These are phyloP conservation scores for Staurois parvus DNA, from an alignment of 2,797 vertebrate genomes.

Conservation along the genomic window DNA sequence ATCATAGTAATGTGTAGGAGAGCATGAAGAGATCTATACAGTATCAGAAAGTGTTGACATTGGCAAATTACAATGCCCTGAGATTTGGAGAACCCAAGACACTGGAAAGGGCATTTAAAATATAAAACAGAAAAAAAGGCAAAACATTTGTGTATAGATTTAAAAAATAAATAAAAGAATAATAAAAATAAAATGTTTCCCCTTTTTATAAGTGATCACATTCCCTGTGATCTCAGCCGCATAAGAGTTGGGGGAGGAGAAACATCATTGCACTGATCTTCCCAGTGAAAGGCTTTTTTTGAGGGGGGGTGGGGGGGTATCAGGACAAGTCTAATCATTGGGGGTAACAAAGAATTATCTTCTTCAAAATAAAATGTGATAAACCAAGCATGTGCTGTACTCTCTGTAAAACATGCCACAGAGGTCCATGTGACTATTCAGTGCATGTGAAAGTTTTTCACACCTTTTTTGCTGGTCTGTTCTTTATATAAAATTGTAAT, in stretches of 20 bases:
- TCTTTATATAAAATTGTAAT: neutral
- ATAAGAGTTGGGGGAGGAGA: no score
- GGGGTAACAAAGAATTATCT: neutral
- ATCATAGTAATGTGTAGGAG: neutral
- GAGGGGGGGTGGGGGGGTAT: no score
- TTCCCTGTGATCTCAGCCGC: no score
- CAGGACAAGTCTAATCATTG: no score
- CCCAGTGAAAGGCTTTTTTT: no score
- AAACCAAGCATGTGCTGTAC: neutral
- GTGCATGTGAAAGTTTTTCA: constrained; percentile 31
- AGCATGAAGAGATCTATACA: neutral
- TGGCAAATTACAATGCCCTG: neutral
- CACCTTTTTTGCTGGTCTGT: constrained; percentile 63
- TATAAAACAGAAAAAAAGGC: no score
- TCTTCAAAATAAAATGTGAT: neutral
- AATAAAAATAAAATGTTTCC: no score
- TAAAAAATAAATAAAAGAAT: no score
- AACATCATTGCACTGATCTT: no score
- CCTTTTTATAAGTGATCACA: no score
- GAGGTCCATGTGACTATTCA: neutral
- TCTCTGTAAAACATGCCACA: neutral
- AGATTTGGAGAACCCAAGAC: neutral
- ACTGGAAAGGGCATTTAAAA: neutral
- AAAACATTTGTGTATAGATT: no score
- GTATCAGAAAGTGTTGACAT: neutral